Conservation (phyloP, 2,113 vertebrate species). For the Ascaphus truei region DNA sequence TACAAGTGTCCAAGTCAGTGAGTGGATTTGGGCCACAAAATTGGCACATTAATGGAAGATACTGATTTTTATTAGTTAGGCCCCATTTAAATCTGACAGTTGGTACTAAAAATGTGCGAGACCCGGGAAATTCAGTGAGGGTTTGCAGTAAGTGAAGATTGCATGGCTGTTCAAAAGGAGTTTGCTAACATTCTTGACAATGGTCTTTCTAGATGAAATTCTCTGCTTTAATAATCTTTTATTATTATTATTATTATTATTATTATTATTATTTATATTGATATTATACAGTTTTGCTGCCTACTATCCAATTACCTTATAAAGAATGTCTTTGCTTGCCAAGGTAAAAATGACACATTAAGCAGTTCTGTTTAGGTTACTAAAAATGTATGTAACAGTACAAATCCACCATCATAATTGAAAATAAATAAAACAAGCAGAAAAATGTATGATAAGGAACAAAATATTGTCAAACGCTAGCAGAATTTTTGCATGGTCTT, state of each 20-base stretch:
- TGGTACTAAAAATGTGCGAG: no score
- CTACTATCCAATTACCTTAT: neutral
- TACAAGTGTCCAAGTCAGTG: no score
- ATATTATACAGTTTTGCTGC: neutral
- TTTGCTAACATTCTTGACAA: no score
- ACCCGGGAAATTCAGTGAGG: no score
- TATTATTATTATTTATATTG: neutral
- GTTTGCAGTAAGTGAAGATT: no score
- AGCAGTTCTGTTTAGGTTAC: neutral
- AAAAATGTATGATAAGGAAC: constrained; percentile 41
- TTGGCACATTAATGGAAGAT: no score
- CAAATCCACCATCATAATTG: constrained; percentile 16
- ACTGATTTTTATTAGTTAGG: no score
- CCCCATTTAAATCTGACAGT: no score
- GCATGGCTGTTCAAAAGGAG: no score
- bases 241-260: neutral
- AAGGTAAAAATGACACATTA: neutral
- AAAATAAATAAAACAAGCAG: constrained; percentile 8
- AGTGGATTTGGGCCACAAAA: no score
- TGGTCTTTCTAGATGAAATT: no score
- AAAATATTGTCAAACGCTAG: constrained; percentile 47
- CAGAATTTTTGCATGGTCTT: constrained; percentile 48
- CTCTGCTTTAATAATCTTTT: no score
- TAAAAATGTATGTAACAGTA: neutral
- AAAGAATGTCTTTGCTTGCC: neutral